Conservation (phyloP, 2,113 vertebrate species). For the Pterocles orientalis region DNA sequence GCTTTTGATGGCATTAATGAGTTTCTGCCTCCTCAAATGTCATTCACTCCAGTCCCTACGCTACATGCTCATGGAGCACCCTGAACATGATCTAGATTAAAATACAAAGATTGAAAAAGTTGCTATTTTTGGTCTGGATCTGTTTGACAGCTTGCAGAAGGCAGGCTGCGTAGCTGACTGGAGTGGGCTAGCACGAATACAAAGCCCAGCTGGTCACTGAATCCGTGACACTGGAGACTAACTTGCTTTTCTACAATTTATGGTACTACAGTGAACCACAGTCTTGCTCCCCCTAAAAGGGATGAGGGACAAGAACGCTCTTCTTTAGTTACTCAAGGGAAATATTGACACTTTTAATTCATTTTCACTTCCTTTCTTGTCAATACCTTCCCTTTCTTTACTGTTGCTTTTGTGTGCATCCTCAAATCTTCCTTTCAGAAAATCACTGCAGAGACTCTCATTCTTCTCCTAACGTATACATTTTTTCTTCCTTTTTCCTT, state of each 20-base stretch:
- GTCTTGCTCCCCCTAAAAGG: neutral
- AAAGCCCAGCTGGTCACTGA: neutral
- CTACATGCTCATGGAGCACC: neutral
- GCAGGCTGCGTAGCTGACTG: neutral
- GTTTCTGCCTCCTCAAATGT: neutral
- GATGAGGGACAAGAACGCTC: neutral
- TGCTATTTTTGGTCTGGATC: neutral
- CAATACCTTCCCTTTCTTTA: neutral
- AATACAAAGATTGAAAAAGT: neutral
- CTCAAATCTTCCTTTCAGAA: neutral
- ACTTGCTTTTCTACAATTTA: neutral
- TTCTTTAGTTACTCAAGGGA: slow-evolving; percentile 4
- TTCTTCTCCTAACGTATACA: neutral
- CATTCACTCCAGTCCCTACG: neutral
- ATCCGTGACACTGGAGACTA: neutral
- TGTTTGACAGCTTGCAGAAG: neutral
- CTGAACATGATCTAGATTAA: neutral
- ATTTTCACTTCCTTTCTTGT: slow-evolving; percentile 3
- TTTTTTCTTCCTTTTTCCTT: neutral
- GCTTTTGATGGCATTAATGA: neutral
- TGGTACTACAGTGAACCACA: neutral
- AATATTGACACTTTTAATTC: slow-evolving; percentile 27
- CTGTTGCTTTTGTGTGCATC: neutral
- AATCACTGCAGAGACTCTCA: neutral
- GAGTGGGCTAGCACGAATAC: neutral